Base-by-base conservation (phyloP, 2,113 vertebrate species). In the Gambusia holbrooki region DNA sequence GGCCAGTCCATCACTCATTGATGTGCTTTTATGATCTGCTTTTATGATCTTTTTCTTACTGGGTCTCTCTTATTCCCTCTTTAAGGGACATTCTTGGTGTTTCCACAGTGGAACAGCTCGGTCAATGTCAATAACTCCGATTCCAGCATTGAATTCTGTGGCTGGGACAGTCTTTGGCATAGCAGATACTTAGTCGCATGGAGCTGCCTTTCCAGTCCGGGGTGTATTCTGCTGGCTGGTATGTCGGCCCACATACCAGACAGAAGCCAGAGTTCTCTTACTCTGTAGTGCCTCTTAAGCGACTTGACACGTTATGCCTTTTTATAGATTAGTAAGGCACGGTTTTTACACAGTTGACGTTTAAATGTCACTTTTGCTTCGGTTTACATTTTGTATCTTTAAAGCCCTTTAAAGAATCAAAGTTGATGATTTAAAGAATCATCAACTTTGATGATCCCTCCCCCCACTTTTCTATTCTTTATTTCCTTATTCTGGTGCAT, bases 21-120 rank as follows among this genome's bases (percentile, higher is more conserved):
- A 89, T 91, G 85, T 83, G 66, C 77, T 76, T 89, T 90, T 91
- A 84, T 89, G 81, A 89, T 91, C 82, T 81, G 66, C 74, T 88
- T 88, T 90, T 81, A 88, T 85, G 82, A 75, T 81, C 54, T 81
- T 33, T 63, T 58, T 28, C 45, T 73, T 54, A 65, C 17, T 65
- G 58, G 60, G 68, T 19, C 28, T 64, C 54, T 61, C 29, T 45
- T 33, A 58, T 58, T 58, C 22, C 22, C 61, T 84, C 27, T 69
- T 63, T 29, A 33, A 74, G 71, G 76, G 81, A 88, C 82, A 84
- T 88, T n/a, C 81, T 35, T 37, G 62, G 67, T 83, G 64, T 71
- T 33, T 35, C 78, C 61, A 75, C 80, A 73, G 69, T 62, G 61
- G 58, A 72, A 69, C 32, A 69, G 70, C 79, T 84, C 54, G 66